Percentiles rank a stretch among this genome's conserved stretches.
phyloP scores from a whole-genome alignment of 2,888 invertebrate genomes.

The Drosophila paucipuncta region DNA sequence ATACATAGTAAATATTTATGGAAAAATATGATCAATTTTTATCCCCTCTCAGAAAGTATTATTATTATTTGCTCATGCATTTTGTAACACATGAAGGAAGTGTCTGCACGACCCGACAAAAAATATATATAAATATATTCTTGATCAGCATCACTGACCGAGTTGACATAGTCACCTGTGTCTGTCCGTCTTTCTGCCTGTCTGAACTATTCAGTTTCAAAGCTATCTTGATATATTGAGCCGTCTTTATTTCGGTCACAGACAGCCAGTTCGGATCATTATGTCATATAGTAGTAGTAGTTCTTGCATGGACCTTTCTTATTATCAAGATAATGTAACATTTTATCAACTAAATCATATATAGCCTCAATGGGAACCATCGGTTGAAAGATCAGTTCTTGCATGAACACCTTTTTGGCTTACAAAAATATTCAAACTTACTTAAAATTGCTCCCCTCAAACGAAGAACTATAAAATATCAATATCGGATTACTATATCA shows the following conservation, averaged over 20 bases:
- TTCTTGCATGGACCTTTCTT: no score
- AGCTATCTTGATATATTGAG: background rate
- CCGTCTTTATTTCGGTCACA: background rate
- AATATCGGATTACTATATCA: background rate
- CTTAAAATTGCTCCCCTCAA: background rate
- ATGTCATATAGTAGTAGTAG: background rate
- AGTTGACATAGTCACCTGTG: background rate
- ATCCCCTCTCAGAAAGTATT: background rate
- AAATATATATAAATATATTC: background rate
- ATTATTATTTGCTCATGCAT: background rate
- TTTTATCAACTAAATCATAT: background rate
- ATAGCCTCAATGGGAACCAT: background rate
- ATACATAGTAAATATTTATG: background rate
- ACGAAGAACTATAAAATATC: fast-evolving
- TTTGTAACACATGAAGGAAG: background rate
- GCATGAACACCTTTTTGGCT: background rate
- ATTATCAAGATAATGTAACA: no score
- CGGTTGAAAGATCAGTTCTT: no score
- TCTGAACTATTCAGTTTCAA: background rate
- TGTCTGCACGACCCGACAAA: fast-evolving
- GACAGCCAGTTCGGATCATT: background rate
- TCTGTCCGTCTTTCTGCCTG: no score
- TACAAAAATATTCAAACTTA: background rate
- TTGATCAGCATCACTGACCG: background rate
- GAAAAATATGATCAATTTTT: background rate